Conservation (phyloP, 2,888 invertebrate species). For the Peribatodes rhomboidaria region DNA sequence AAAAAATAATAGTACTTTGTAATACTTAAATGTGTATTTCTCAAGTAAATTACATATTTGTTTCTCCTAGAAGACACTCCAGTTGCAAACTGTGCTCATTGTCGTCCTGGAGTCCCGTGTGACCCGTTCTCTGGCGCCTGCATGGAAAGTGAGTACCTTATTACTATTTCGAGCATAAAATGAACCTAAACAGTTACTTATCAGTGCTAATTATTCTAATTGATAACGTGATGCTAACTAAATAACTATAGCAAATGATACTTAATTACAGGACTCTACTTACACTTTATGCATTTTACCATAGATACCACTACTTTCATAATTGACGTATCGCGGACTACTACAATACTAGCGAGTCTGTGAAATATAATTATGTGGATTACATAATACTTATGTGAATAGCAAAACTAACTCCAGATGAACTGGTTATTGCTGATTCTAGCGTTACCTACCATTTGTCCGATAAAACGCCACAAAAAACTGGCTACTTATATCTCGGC, state of each 20-base stretch:
- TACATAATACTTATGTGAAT: slow-evolving; percentile 69
- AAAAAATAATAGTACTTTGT: background rate
- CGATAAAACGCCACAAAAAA: slow-evolving; percentile 86
- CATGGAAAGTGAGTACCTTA: slow-evolving; percentile 90
- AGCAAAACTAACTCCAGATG: slow-evolving; percentile 86
- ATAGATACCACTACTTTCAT: slow-evolving; percentile 61
- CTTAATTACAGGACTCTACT: slow-evolving; percentile 42
- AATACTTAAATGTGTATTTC: background rate
- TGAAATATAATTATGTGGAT: slow-evolving; percentile 58
- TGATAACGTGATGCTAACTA: slow-evolving; percentile 43
- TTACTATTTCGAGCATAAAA: slow-evolving; percentile 8
- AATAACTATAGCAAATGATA: slow-evolving; percentile 36
- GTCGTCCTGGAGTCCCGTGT: slow-evolving; percentile 92
- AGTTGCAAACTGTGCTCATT: slow-evolving; percentile 89
- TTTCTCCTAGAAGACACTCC: slow-evolving; percentile 59
- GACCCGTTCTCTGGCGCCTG: slow-evolving; percentile 93
- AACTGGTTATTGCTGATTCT: slow-evolving; percentile 83
- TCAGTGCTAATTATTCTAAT: slow-evolving; percentile 51
- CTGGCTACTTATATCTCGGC: slow-evolving; percentile 80
- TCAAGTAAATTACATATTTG: background rate
- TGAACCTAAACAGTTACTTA: slow-evolving; percentile 32
- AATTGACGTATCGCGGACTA: slow-evolving; percentile 67
- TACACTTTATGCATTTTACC: slow-evolving; percentile 52
- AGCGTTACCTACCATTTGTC: slow-evolving; percentile 79
- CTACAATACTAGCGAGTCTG: slow-evolving; percentile 75